Conservation (phyloP, 64 coral and sea anemone species). For the Orbicella faveolata region DNA sequence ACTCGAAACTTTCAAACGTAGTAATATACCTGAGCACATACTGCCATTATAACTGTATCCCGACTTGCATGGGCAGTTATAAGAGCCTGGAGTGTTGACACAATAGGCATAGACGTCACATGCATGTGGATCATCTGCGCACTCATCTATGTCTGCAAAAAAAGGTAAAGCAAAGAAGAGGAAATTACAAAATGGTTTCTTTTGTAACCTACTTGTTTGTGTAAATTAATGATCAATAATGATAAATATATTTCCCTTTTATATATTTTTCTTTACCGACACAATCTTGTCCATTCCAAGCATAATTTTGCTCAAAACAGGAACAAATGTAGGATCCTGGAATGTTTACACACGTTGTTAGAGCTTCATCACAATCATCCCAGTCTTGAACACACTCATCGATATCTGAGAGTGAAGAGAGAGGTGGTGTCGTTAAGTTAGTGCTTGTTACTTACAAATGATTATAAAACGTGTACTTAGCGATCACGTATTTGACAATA, state of each 20-base stretch:
- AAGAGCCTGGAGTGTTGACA: background rate
- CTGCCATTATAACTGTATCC: slow-evolving; percentile 6
- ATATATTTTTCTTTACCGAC: background rate
- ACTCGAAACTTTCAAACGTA: no score
- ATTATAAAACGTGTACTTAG: background rate
- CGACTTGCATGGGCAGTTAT: slow-evolving; percentile 1
- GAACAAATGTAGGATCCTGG: background rate
- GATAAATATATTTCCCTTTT: no score
- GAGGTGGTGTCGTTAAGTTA: background rate
- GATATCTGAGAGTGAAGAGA: slow-evolving; percentile 3
- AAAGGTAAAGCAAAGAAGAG: background rate
- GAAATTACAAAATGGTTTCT: background rate
- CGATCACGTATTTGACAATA: no score
- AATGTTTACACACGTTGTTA: slow-evolving; percentile 10
- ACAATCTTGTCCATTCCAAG: slow-evolving; percentile 4
- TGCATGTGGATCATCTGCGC: background rate
- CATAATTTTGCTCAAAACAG: background rate
- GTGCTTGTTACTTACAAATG: background rate
- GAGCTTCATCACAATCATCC: background rate
- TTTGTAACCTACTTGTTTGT: background rate
- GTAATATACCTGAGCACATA: background rate
- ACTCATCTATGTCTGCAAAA: slow-evolving; percentile 13
- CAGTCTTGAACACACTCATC: slow-evolving; percentile 12
- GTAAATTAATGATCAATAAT: background rate
- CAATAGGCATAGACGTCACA: background rate